Conservation (phyloP, 1,140 invertebrate species). For the Meloidogyne floridensis region DNA sequence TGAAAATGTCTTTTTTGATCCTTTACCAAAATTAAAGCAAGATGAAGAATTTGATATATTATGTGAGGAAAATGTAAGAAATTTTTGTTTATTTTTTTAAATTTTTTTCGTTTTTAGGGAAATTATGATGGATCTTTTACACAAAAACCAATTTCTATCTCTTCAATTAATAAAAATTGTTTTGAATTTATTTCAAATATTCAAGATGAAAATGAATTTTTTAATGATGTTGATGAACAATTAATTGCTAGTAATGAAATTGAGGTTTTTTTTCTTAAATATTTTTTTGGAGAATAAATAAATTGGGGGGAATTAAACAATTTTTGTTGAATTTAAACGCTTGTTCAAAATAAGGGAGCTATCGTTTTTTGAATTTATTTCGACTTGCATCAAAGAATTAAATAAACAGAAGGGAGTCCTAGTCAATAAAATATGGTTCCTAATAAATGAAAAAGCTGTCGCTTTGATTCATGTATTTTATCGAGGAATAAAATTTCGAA, state of each 20-base stretch:
- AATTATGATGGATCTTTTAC: neutral
- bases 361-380: too few species aligned
- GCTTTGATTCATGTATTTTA: too few species aligned
- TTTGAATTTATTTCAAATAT: neutral
- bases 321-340: too few species aligned
- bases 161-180: slow-evolving; percentile 7
- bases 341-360: too few species aligned
- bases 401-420: too few species aligned
- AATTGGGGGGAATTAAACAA: too few species aligned
- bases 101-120: neutral
- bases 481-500: too few species aligned
- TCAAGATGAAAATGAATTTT: neutral
- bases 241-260: neutral
- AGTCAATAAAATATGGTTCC: too few species aligned
- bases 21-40: slow-evolving; percentile 17
- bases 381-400: too few species aligned
- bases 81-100: neutral
- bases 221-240: neutral
- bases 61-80: neutral
- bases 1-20: slow-evolving; percentile 33
- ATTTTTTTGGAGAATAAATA: too few species aligned
- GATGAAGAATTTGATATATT: neutral
- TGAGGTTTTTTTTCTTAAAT: too few species aligned
- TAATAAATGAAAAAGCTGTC: too few species aligned
- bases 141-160: slow-evolving; percentile 4